Evolutionary conservation across 2,113 vertebrate species (phyloP).

Genomic region (Scomber scombrus): DNA sequence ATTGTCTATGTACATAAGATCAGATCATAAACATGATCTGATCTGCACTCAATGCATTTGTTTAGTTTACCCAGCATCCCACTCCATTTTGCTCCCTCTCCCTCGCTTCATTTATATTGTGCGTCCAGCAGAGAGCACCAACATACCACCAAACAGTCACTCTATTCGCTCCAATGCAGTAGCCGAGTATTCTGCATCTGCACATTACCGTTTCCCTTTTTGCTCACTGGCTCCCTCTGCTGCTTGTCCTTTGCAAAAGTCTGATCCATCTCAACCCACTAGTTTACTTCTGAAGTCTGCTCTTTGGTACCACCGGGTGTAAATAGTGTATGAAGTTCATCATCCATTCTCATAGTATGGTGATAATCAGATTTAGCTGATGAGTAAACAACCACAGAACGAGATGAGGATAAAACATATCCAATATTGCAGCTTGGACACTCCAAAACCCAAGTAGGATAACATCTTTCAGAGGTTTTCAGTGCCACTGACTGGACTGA

Average conservation of each 20-base stretch:
- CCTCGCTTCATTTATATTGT: constrained; percentile 16
- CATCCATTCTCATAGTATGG: not conserved
- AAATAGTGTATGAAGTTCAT: not conserved
- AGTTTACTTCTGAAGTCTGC: not conserved
- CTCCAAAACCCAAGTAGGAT: not conserved
- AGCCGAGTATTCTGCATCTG: not conserved
- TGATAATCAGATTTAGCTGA: not conserved
- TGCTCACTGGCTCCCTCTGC: constrained; percentile 55
- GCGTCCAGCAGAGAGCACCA: constrained; percentile 72
- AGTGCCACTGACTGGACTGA: not conserved
- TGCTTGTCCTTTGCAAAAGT: not conserved
- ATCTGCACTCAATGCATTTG: not conserved
- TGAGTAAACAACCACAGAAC: not conserved
- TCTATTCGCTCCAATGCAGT: not conserved
- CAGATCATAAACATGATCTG: not conserved
- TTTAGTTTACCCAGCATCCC: not conserved
- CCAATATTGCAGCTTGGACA: not conserved
- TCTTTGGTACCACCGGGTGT: not conserved
- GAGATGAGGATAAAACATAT: not conserved
- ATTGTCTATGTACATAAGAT: not conserved
- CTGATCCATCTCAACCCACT: not conserved
- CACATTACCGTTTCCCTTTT: not conserved
- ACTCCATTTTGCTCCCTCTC: no score
- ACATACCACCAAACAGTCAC: constrained; percentile 22
- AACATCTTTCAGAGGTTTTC: not conserved